Percentiles rank a stretch among this genome's conserved stretches.
Evolutionary conservation across 2,888 invertebrate species (phyloP).

Genomic region (Brachyptera risi): DNA sequence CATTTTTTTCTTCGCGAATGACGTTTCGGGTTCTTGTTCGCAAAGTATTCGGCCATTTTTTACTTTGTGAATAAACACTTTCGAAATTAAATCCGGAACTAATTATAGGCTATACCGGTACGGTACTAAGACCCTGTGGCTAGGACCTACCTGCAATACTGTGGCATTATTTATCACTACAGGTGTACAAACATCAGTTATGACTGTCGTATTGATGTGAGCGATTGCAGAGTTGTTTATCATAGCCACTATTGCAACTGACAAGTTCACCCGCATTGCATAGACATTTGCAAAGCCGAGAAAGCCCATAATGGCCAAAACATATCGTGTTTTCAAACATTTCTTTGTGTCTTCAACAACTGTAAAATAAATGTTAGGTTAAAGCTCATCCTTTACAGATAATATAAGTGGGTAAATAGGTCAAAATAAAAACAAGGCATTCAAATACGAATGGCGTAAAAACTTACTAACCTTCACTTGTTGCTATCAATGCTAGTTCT

Average conservation of each 20-base stretch:
- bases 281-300: conserved; percentile 85
- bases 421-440: not conserved
- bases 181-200: conserved; percentile 58
- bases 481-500: conserved; percentile 7
- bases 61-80: too few relatives aligned
- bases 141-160: conserved; percentile 44
- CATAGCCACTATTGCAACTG: conserved; percentile 95
- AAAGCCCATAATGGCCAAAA: conserved; percentile 80
- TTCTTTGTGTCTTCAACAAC: conserved; percentile 57
- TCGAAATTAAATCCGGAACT: too few relatives aligned
- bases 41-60: too few relatives aligned
- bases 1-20: too few relatives aligned
- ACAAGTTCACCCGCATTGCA: conserved; percentile 86
- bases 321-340: conserved; percentile 68
- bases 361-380: conserved; percentile 12
- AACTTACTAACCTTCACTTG: conserved; percentile 13
- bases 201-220: conserved; percentile 50
- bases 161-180: conserved; percentile 44
- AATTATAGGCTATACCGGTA: too few relatives aligned
- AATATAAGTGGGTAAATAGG: not conserved
- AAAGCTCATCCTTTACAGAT: not conserved
- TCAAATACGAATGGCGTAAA: not conserved
- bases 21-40: too few relatives aligned
- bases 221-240: conserved; percentile 67
- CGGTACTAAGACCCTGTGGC: not conserved